These are phyloP conservation scores for Limosa lapponica DNA, from an alignment of 2,797 vertebrate species.

Conservation along the genomic window DNA sequence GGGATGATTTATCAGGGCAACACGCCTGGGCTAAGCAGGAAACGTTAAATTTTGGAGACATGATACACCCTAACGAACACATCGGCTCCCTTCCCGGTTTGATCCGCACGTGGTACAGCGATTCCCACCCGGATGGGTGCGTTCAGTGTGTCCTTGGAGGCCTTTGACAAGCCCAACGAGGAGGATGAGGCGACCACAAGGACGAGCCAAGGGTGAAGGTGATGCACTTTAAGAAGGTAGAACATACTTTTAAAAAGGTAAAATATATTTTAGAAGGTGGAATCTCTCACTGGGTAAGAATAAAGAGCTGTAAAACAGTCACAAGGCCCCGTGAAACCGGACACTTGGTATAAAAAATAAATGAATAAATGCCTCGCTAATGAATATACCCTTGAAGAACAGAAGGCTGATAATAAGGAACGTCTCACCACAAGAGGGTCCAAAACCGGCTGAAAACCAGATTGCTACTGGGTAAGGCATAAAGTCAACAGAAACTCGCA, in stretches of 20 bases:
- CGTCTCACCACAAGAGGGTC: not conserved
- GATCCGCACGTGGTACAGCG: fast-evolving
- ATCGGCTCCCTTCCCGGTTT: not conserved
- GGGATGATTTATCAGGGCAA: not conserved
- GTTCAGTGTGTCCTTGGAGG: not conserved
- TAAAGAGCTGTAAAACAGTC: too few species aligned
- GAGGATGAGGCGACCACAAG: not conserved
- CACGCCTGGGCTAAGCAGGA: fast-evolving
- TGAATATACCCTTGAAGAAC: not conserved
- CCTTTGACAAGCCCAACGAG: not conserved
- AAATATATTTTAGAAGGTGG: too few species aligned
- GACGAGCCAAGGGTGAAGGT: not conserved
- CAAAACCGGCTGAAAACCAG: not conserved
- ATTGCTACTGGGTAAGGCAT: not conserved
- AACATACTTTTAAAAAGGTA: too few species aligned
- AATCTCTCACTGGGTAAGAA: too few species aligned
- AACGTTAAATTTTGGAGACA: not conserved
- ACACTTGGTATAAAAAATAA: not conserved
- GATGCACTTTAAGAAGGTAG: too few species aligned
- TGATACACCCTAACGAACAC: not conserved
- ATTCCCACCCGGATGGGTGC: fast-evolving
- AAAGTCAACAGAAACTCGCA: not conserved
- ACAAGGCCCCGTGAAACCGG: too few species aligned
- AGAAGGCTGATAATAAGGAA: not conserved
- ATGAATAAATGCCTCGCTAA: not conserved